phyloP scores from a whole-genome alignment of 1,140 invertebrate genomes.

The Lamellibrachia luymesi region DNA sequence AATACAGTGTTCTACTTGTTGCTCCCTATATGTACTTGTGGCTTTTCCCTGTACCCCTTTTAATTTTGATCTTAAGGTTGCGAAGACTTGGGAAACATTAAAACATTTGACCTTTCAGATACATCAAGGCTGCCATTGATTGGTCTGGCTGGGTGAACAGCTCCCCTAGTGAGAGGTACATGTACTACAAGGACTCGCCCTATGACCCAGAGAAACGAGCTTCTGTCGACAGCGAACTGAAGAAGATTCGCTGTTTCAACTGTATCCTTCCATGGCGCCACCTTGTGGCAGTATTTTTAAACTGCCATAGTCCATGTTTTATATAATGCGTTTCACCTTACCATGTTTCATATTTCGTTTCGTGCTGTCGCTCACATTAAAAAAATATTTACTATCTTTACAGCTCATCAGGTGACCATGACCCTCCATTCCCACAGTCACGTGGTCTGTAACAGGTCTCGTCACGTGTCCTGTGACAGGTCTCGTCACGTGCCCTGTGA shows the following conservation, averaged over 20 bases:
- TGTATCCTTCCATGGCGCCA: constrained; percentile 7
- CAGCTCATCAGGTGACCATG: too few species aligned
- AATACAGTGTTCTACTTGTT: too few species aligned
- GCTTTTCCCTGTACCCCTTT: not conserved
- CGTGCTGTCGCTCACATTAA: too few species aligned
- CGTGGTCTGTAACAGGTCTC: too few species aligned
- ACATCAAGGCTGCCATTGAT: not conserved
- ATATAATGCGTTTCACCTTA: too few species aligned
- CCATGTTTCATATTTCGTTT: too few species aligned
- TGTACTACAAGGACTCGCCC: constrained; percentile 1
- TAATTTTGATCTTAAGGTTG: not conserved
- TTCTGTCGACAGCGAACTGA: constrained; percentile 4
- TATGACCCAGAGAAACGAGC: not conserved
- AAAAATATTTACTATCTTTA: too few species aligned
- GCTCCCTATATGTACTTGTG: too few species aligned
- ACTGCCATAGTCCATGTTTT: too few species aligned
- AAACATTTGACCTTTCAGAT: not conserved
- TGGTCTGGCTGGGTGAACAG: constrained; percentile 17
- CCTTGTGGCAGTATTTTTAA: not conserved
- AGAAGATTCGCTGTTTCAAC: constrained; percentile 18
- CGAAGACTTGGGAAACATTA: not conserved
- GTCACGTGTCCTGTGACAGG: too few species aligned
- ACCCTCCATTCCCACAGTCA: too few species aligned
- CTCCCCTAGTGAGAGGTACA: not conserved
- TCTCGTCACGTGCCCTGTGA: too few species aligned